Percentiles rank a stretch among this genome's conserved stretches.
These are phyloP conservation scores for Sceloporus undulatus DNA, from an alignment of 2,113 vertebrate genomes.

Conservation along the genomic window DNA sequence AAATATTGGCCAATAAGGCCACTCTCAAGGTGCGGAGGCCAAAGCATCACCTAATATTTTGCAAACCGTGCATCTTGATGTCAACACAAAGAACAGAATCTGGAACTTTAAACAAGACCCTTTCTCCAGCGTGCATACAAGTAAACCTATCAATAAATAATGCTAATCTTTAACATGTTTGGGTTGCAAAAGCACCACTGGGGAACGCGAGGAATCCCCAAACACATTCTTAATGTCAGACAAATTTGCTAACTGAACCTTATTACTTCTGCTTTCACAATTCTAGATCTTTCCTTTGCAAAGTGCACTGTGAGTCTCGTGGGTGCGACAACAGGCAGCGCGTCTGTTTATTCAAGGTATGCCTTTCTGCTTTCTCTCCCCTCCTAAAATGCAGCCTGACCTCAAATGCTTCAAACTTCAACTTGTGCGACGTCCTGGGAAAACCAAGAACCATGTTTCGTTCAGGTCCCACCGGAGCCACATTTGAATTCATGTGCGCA, in stretches of 20 bases:
- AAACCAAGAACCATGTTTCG: constrained; percentile 8
- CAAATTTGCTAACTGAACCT: constrained; percentile 31
- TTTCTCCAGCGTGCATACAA: not conserved
- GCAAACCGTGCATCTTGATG: not conserved
- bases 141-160: constrained; percentile 14
- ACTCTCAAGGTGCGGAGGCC: not conserved
- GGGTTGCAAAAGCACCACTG: not conserved
- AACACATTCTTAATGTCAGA: rapidly evolving
- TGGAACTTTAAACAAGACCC: not conserved
- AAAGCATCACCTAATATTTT: not conserved
- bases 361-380: constrained; percentile 27
- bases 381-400: constrained; percentile 34
- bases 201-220: constrained; percentile 16
- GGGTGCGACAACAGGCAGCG: constrained; percentile 19
- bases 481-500: not conserved
- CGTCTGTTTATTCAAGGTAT: constrained; percentile 28
- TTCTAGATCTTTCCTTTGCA: constrained; percentile 41
- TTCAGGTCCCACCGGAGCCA: not conserved
- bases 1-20: not conserved
- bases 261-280: constrained; percentile 39
- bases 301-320: not conserved
- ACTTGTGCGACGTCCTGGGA: not conserved
- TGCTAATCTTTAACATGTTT: not conserved
- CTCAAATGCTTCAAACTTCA: not conserved
- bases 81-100: not conserved